Percentiles rank a stretch among this genome's conserved stretches.
These are phyloP conservation scores for Acronicta psi DNA, from an alignment of 2,888 invertebrate species.

Conservation along the genomic window DNA sequence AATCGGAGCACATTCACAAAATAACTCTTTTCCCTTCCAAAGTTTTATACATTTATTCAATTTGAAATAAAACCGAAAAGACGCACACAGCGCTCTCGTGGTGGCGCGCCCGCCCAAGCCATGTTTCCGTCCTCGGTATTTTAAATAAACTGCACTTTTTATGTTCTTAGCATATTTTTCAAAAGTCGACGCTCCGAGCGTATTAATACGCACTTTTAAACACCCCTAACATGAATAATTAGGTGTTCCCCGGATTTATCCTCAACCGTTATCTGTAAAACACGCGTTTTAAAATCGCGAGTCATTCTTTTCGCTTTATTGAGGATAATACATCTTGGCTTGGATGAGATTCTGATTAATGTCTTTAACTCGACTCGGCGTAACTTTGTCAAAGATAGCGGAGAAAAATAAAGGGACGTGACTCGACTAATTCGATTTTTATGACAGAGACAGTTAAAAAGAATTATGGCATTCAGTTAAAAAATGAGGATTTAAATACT, in stretches of 20 bases:
- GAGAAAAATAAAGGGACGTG: conserved; percentile 87
- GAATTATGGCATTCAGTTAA: conserved; percentile 39
- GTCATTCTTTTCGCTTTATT: conserved; percentile 88
- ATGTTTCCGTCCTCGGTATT: conserved; percentile 78
- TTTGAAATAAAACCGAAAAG: conserved; percentile 74
- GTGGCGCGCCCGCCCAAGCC: conserved; percentile 80
- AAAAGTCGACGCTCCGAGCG: conserved; percentile 72
- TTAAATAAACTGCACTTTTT: conserved; percentile 81
- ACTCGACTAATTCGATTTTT: conserved; percentile 85
- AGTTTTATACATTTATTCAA: conserved; percentile 73
- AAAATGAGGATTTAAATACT: conserved; percentile 44
- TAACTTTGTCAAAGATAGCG: conserved; percentile 87
- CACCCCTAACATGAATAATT: conserved; percentile 89
- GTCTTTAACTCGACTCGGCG: conserved; percentile 78
- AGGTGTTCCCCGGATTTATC: conserved; percentile 85
- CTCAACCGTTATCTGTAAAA: conserved; percentile 82
- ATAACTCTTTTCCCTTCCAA: conserved; percentile 45
- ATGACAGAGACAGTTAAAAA: conserved; percentile 59
- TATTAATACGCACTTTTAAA: conserved; percentile 85
- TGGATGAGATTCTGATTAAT: conserved; percentile 87
- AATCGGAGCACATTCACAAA: conserved; percentile 41
- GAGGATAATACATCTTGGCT: conserved; percentile 86
- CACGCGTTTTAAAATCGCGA: conserved; percentile 87
- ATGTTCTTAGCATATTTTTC: conserved; percentile 77
- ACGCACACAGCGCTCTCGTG: conserved; percentile 62